A percentile compares a stretch with the other conserved stretches of the same genome.
phyloP scores from a whole-genome alignment of 2,797 vertebrate species.

The Poecilia picta region DNA sequence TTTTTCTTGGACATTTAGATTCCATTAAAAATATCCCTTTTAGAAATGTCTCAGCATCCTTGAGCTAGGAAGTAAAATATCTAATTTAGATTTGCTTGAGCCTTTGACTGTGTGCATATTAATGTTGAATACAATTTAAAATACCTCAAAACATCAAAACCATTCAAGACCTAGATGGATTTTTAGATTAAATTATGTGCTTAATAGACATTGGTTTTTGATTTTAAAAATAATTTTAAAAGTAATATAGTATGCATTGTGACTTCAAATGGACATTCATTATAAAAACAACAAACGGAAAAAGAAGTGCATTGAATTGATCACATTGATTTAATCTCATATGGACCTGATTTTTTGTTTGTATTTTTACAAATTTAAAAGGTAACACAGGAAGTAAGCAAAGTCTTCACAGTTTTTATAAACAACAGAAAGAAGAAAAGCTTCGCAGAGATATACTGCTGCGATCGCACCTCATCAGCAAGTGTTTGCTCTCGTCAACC shows the following conservation, averaged over 20 bases:
- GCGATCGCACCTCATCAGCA: background rate
- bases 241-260: background rate
- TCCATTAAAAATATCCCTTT: background rate
- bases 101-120: slow-evolving; percentile 3
- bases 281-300: background rate
- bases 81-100: slow-evolving; percentile 5
- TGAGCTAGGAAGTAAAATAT: slow-evolving; percentile 9
- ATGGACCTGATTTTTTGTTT: too few relatives aligned
- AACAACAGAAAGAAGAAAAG: background rate
- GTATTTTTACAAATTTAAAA: background rate
- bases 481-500: background rate
- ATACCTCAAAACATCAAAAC: slow-evolving; percentile 8
- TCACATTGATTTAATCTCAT: background rate
- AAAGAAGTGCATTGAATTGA: background rate
- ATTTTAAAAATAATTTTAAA: background rate
- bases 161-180: slow-evolving; percentile 6
- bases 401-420: background rate
- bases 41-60: slow-evolving; percentile 17
- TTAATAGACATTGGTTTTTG: slow-evolving; percentile 15
- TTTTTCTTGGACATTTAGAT: background rate
- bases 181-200: slow-evolving; percentile 22
- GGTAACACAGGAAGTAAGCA: background rate
- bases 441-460: background rate
- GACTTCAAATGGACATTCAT: slow-evolving; percentile 12
- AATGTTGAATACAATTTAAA: slow-evolving; percentile 8